phyloP scores from a whole-genome alignment of 2,888 invertebrate genomes.

The Amblyteles armatorius region DNA sequence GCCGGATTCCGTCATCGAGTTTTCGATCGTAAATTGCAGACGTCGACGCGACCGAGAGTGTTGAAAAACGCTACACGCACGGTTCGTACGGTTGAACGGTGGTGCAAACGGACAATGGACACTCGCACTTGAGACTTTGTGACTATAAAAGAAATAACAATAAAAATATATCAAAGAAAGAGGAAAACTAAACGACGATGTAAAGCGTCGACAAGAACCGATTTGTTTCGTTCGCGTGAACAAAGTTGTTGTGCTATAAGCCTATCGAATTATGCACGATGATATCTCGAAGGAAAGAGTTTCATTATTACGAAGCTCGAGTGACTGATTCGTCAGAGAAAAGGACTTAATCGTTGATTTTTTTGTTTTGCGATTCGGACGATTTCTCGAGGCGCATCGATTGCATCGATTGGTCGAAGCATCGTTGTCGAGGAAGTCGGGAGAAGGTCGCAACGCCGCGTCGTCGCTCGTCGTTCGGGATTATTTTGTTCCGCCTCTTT shows the following conservation, averaged over 20 bases:
- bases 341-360: not conserved
- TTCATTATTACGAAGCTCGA: not conserved
- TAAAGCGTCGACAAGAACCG: not conserved
- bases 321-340: not conserved
- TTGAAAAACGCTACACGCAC: not conserved
- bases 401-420: constrained; percentile 8
- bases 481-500: constrained; percentile 26
- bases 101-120: constrained; percentile 5
- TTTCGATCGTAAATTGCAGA: constrained; percentile 57
- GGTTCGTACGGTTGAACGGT: not conserved
- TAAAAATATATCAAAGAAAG: not conserved
- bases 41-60: constrained; percentile 30
- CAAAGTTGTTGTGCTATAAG: too few relatives aligned
- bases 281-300: too few relatives aligned
- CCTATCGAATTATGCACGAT: too few relatives aligned
- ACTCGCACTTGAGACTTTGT: constrained; percentile 3
- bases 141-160: not conserved
- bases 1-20: constrained; percentile 61
- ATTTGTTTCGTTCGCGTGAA: not conserved
- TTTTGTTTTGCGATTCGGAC: not conserved
- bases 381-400: constrained; percentile 1
- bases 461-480: constrained; percentile 49
- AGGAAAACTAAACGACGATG: not conserved
- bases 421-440: not conserved
- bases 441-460: not conserved